Evolutionary conservation across 2,113 vertebrate species (phyloP), one percentile per base, ranked within the genome.

Genomic region (Hippopotamus amphibius): DNA sequence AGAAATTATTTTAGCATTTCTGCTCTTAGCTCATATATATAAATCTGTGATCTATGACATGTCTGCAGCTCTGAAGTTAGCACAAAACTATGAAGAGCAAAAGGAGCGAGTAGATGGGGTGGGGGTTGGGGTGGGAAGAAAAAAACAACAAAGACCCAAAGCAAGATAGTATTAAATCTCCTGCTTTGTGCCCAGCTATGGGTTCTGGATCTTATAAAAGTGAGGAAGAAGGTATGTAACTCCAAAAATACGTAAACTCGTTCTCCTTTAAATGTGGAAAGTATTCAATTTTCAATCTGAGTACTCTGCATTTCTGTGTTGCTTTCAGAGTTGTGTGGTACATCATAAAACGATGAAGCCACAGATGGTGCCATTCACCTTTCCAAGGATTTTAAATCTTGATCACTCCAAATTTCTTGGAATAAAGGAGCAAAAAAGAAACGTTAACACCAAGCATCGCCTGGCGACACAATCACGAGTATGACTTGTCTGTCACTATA

Each of bases 1-100:
- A 98, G 89, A 96, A 98, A 97, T 97, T 93, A 97, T 97, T 98
- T 87, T 66, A 96, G 50, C 88, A 97, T 98, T 98, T 76, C 90
- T 94, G 21, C 79, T 98, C 71, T 98, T 71, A 95, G 63, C 77
- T 61, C 12, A 63, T 88, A 48, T 55, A 97, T 94, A 97, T 95
- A 98, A 96, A 96, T 97, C 88, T 97, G 57, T 95, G 59, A 95
- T 96, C 87, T 96, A 81, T 92, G 33, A 14, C 93, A 95, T 61
- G 80, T 96, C 90, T 95, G 82, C 50, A 96, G 96, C 59, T 77
- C 96, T 81, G 76, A 84, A 88, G 80, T 83, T 95, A 94, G 30
- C 74, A 86, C 2, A 77, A 7, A 19, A 96, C 79, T 8, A 17
- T 61, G 3, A 88, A 81, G 94, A 85, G 88, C 48, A 84, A 14